Evolutionary conservation across 2,113 vertebrate genomes (phyloP).

Genomic region (Phocoena sinus): DNA sequence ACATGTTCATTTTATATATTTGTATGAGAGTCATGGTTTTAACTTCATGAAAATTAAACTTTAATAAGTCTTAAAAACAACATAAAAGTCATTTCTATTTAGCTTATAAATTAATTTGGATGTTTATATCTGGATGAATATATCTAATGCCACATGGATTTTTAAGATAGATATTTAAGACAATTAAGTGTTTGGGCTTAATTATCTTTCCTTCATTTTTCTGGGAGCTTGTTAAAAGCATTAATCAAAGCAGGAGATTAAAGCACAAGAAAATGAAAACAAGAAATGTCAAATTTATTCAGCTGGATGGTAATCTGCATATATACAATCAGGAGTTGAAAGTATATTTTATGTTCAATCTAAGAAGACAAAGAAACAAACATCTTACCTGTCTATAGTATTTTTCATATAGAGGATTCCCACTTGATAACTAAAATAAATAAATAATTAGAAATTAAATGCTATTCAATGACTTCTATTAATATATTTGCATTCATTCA

Average conservation of each 20-base stretch:
- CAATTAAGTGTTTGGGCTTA: not conserved
- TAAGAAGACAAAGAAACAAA: slow-evolving; percentile 24
- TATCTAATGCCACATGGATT: not conserved
- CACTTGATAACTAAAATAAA: slow-evolving; percentile 92
- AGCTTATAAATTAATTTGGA: slow-evolving; percentile 31
- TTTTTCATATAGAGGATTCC: slow-evolving; percentile 97
- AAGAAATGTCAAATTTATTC: not conserved
- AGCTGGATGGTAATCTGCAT: not conserved
- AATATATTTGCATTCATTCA: slow-evolving; percentile 29
- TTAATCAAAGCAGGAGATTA: slow-evolving; percentile 37
- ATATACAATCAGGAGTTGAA: not conserved
- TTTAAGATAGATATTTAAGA: slow-evolving; percentile 37
- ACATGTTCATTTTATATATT: not conserved
- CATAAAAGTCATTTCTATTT: not conserved
- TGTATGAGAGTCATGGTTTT: not conserved
- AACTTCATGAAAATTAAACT: slow-evolving; percentile 30
- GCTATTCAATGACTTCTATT: slow-evolving; percentile 37
- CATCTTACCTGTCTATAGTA: slow-evolving; percentile 95
- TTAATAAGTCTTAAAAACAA: slow-evolving; percentile 9
- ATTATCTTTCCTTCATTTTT: slow-evolving; percentile 31
- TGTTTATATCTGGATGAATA: slow-evolving; percentile 33
- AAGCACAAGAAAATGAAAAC: slow-evolving; percentile 32
- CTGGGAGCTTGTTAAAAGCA: not conserved
- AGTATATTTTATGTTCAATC: slow-evolving; percentile 9
- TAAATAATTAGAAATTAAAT: slow-evolving; percentile 56